Evolutionary conservation across 2,888 invertebrate species (phyloP), one percentile per base, ranked within the genome.

Genomic region (Rhamnusium bicolor): DNA sequence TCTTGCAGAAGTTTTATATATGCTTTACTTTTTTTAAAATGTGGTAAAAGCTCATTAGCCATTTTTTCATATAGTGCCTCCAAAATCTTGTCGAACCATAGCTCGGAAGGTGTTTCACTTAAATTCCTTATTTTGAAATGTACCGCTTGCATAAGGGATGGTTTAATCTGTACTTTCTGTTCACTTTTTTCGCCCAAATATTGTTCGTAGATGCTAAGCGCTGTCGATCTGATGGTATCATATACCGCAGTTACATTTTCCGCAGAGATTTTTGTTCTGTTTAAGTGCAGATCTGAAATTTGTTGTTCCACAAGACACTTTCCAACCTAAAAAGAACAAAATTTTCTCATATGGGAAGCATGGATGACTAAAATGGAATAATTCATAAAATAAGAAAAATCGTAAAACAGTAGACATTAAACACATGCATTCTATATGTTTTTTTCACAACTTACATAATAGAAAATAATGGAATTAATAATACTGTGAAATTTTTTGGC

Each of bases 81-180:
- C 87, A 96, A 94, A 16, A 96, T 91, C 74, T 95, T 94, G 85
- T 97, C 96, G 87, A 98, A 98, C 91, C 96, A 95, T 1, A 91
- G 89, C 71, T 95, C 93, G 24, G 90, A 90, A 4, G 93, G 91
- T 24, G 86, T 81, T 83, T 94, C 93, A 66, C 90, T 92, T 27
- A 88, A 76, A 74, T 86, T 87, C 79, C 91, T 90, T 71, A 94
- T 92, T 82, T 91, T 90, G 27, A 90, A 89, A 40, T 92, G 86
- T 61, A 95, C 88, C 77, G 90, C 89, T 80, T 92, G 92, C 2
- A 92, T 89, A 5, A 93, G 84, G 7, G 87, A 84, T 66, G 92
- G 91, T 76, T 93, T 93, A 8, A 95, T 84, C 75, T 91, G 90
- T 5, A 94, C 88, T 80, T 90, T 90, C 10, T 92, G 90, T 51